These are phyloP conservation scores for Trichogramma evanescens DNA, from an alignment of 2,888 invertebrate genomes.

Conservation along the genomic window DNA sequence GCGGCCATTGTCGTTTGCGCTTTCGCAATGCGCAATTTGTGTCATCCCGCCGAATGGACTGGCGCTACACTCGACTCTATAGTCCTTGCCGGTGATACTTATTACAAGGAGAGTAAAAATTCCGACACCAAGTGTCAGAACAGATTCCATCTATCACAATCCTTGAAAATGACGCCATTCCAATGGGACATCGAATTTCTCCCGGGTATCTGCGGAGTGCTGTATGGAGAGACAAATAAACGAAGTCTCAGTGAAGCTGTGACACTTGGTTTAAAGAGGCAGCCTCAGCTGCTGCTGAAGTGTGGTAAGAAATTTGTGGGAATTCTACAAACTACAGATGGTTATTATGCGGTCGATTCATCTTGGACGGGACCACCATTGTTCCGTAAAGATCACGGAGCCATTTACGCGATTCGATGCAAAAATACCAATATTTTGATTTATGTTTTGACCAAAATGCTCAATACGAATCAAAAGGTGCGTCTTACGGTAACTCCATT, in stretches of 20 bases:
- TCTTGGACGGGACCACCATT: constrained; percentile 41
- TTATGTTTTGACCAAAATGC: constrained; percentile 37
- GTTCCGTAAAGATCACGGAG: constrained; percentile 34
- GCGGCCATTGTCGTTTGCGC: constrained; percentile 36
- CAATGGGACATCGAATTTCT: constrained; percentile 36
- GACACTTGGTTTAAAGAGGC: constrained; percentile 25
- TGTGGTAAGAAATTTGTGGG: constrained; percentile 34
- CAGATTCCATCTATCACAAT: constrained; percentile 32
- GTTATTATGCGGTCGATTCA: constrained; percentile 38
- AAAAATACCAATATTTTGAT: constrained; percentile 30
- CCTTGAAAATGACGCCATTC: constrained; percentile 35
- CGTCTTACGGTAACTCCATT: constrained; percentile 36
- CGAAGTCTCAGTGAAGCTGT: constrained; percentile 28
- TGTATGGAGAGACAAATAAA: constrained; percentile 30
- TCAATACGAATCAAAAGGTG: constrained; percentile 37
- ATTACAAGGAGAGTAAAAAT: constrained; percentile 36
- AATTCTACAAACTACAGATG: constrained; percentile 28
- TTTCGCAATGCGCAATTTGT: constrained; percentile 35
- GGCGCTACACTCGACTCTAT: constrained; percentile 40
- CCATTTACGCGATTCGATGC: constrained; percentile 39
- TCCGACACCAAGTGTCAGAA: constrained; percentile 25
- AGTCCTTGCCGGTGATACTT: constrained; percentile 39
- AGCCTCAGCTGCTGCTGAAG: constrained; percentile 33
- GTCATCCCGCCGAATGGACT: constrained; percentile 39
- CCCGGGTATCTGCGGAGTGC: constrained; percentile 30